These are phyloP conservation scores for Agonopterix arenella DNA, from an alignment of 2,888 invertebrate species.

Conservation along the genomic window DNA sequence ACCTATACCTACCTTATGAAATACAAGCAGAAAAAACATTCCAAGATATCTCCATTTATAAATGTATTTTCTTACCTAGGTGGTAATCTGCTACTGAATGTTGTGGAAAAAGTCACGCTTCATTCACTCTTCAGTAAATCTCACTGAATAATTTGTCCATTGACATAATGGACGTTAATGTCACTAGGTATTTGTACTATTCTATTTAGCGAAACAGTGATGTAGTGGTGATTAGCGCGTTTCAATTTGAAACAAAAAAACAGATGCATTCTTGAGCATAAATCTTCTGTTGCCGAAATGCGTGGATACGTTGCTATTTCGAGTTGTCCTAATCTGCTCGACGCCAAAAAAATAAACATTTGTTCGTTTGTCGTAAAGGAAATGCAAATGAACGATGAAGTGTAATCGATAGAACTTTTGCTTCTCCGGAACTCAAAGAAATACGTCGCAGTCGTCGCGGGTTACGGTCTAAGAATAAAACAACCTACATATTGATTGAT, in stretches of 20 bases:
- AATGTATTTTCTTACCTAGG: too few relatives aligned
- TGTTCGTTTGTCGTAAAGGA: not conserved
- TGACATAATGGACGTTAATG: constrained; percentile 47
- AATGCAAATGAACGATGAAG: too few relatives aligned
- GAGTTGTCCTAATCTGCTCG: too few relatives aligned
- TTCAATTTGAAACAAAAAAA: constrained; percentile 41
- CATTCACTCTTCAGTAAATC: constrained; percentile 4
- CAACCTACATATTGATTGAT: constrained; percentile 62
- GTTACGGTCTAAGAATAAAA: constrained; percentile 52
- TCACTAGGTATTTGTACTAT: constrained; percentile 12
- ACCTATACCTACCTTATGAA: too few relatives aligned
- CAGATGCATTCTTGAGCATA: constrained; percentile 45
- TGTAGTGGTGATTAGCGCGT: constrained; percentile 42
- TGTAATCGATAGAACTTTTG: constrained; percentile 5
- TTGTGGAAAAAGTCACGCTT: not conserved
- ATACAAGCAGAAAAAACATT: too few relatives aligned
- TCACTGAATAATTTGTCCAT: constrained; percentile 46
- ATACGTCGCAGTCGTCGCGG: constrained; percentile 34
- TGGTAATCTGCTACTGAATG: not conserved
- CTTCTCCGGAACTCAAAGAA: constrained; percentile 23
- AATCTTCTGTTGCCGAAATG: constrained; percentile 7
- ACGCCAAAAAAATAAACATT: not conserved
- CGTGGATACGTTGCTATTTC: too few relatives aligned
- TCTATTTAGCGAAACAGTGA: constrained; percentile 12
- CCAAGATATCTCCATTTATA: too few relatives aligned